Evolutionary conservation across 2,113 vertebrate species (phyloP), one percentile per base, ranked within the genome.

Genomic region (Thymallus thymallus): DNA sequence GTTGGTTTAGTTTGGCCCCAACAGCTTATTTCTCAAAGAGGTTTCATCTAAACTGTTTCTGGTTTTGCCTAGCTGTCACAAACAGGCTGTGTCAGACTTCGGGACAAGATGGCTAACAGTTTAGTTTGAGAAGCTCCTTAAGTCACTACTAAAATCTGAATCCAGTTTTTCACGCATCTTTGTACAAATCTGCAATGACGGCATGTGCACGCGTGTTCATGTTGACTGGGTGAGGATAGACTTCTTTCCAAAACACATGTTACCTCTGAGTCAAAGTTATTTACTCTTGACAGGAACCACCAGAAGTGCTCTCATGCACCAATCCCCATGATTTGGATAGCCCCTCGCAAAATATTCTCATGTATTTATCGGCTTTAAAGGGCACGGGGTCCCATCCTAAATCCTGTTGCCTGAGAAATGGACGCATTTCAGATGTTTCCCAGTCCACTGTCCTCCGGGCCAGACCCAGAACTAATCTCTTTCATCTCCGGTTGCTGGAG

Each of bases 381-480:
- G 88, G 75, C 75, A 58, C 80, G 73, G 0, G n/a, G 82, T 86
- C 72, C 73, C 76, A 7, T 74, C 74, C 84, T 85, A 81, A 88
- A 83, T 84, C 88, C 84, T 77, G 5, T 62, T 79, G 80, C 29
- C 75, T 79, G 78, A 83, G 77, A 87, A 83, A 82, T 80, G 55
- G 84, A 90, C 82, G 83, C 58, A 77, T 89, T 79, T 87, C 73
- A 83, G 83, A 85, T 80, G 78, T 75, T 82, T 81, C 68, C 76
- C 76, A 55, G 87, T 81, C 73, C 82, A 85, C 84, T 82, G 83
- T 88, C 83, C 87, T 87, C 79, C 76, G 26, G 88, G 88, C 68
- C 84, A 85, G 76, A 58, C 82, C 77, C 81, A 81, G 73, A 89
- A 86, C 84, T 88, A 90, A 88, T 87, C 85, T 90, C 86, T 85